phyloP scores from a whole-genome alignment of 2,113 vertebrate species.

The Salvelinus sp. region DNA sequence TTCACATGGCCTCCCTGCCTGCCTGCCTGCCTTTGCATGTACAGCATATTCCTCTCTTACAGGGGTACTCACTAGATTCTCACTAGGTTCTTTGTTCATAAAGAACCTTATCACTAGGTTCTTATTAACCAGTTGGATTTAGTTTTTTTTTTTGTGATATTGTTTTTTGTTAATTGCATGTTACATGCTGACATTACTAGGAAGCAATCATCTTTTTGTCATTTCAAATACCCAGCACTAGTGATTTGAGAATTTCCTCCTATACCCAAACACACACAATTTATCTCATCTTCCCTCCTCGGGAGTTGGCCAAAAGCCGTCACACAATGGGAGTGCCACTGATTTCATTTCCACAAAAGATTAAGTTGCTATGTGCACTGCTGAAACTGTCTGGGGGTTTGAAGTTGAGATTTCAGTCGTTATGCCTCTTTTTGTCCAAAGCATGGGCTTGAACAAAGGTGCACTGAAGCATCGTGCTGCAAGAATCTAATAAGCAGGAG shows the following conservation, averaged over 20 bases:
- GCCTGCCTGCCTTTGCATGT: conserved; percentile 12
- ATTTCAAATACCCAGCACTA: conserved; percentile 5
- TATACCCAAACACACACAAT: conserved; percentile 18
- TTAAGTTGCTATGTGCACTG: conserved; percentile 62
- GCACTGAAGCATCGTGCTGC: conserved; percentile 67
- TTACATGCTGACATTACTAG: neutral
- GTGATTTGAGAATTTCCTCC: conserved; percentile 8
- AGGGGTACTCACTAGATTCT: too few species aligned
- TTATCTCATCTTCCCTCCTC: conserved; percentile 20
- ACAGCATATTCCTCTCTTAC: conserved; percentile 16
- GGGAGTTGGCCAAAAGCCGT: conserved; percentile 18
- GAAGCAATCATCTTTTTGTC: neutral
- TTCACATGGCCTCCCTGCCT: conserved; percentile 16
- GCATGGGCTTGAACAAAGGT: conserved; percentile 66
- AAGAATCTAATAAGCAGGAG: conserved; percentile 84
- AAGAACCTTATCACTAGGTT: too few species aligned
- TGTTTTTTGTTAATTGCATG: conserved; percentile 5
- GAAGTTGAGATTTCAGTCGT: conserved; percentile 59
- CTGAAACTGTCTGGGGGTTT: conserved; percentile 59
- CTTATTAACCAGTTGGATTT: too few species aligned
- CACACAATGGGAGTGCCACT: conserved; percentile 33
- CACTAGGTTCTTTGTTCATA: too few species aligned
- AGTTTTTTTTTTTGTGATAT: neutral
- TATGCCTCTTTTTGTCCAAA: conserved; percentile 61
- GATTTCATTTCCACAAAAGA: conserved; percentile 63